phyloP scores from a whole-genome alignment of 2,797 vertebrate species.

The Holocentrus rufus region DNA sequence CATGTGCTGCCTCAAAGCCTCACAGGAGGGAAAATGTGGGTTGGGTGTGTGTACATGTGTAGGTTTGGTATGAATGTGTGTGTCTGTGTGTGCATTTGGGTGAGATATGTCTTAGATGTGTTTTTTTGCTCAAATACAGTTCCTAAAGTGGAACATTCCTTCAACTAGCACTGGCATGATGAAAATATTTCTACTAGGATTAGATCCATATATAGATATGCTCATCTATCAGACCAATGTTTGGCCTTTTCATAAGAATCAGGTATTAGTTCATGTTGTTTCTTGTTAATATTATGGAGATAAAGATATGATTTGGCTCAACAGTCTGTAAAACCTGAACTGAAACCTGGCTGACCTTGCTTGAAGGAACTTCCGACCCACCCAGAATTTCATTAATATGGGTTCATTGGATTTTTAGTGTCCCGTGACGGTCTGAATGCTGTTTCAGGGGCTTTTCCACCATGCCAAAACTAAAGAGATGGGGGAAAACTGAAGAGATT shows the following conservation, averaged over 20 bases:
- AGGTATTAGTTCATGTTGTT: background rate
- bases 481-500: no score
- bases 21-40: slow-evolving; percentile 42
- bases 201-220: background rate
- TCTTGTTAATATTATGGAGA: background rate
- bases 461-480: background rate
- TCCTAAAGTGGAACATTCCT: background rate
- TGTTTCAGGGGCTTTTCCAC: background rate
- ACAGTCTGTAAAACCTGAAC: background rate
- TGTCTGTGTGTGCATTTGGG: slow-evolving; percentile 13
- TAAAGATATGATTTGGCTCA: background rate
- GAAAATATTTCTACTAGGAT: background rate
- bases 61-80: slow-evolving; percentile 10
- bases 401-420: background rate
- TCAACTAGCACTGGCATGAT: background rate
- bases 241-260: background rate
- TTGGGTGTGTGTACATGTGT: slow-evolving; percentile 35
- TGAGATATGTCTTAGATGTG: background rate
- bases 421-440: background rate
- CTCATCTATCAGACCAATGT: no score
- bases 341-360: background rate
- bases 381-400: no score
- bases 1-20: slow-evolving; percentile 60
- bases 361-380: no score
- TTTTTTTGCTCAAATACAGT: slow-evolving; percentile 1